Base-by-base conservation (phyloP, 2,113 vertebrate species). In the Alces alces region DNA sequence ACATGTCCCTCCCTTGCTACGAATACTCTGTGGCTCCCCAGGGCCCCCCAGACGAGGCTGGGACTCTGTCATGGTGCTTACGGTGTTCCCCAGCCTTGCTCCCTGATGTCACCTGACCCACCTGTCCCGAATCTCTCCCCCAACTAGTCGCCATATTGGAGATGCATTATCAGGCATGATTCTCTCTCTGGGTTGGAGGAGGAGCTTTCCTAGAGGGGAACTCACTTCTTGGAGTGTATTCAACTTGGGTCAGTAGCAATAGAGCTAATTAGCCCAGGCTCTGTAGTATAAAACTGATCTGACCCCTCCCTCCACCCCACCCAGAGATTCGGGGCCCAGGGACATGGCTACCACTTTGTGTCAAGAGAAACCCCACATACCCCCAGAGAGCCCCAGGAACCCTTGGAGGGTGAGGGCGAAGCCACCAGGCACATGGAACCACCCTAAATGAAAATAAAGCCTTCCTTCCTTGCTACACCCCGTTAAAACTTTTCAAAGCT, bases 101-200 rank as follows among this genome's bases (percentile, higher is more conserved):
- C 93, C 76, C 55, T 82, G 25, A 28, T 3, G 8, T 19, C 19
- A 39, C 30, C 7, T 12, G 5, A 61, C 15, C 58, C 19, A 2
- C 23, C 2, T 3, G 7, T 73, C 50, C 12, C 0, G 28, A 78
- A 9, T 61, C 55, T 25, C 89, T 73, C 30, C 33, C 33, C n/a
- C 36, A 73, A 2, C 7, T n/a, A 7, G 88, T 33, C 0, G 1
- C 93, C 80, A 9, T 3, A 14, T 27, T 28, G 5, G 19, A 90
- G 61, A n/a, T 1, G n/a, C 2, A 13, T 13, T 2, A 1, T 3
- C 0, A 11, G 66, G 5, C 12, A 13, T 28, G 61, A 19, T 54
- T 33, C 73, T 7, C 1, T 21, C 11, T 52, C 45, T 25, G 17
- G 8, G 25, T 19, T 17, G 39, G 17, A 70, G 39, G 45, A 84